phyloP scores from a whole-genome alignment of 2,797 vertebrate genomes.

The Smutsia temminckii region DNA sequence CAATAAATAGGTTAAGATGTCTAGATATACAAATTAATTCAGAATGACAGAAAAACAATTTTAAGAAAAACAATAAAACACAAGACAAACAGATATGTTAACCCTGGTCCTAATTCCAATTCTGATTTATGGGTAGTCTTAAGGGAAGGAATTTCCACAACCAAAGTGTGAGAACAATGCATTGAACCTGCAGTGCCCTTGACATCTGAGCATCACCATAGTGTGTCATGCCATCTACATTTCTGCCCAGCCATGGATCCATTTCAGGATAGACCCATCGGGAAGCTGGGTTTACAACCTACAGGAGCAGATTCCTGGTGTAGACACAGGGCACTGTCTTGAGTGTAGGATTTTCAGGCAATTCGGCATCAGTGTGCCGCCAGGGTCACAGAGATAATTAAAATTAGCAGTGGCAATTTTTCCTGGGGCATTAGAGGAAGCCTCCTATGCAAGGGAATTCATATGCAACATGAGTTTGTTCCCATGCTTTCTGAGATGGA shows the following conservation, averaged over 20 bases:
- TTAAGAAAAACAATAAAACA: not conserved
- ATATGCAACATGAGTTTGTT: not conserved
- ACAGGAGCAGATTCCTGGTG: not conserved
- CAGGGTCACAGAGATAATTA: not conserved
- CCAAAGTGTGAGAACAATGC: not conserved
- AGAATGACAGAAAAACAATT: not conserved
- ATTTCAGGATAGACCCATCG: not conserved
- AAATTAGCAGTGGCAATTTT: not conserved
- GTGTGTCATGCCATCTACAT: not conserved
- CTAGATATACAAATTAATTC: not conserved
- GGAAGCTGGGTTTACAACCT: not conserved
- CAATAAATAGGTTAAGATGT: not conserved
- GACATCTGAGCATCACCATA: not conserved
- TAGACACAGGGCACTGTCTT: accelerated
- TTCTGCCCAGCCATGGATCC: not conserved
- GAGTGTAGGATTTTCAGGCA: not conserved
- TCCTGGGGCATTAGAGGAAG: not conserved
- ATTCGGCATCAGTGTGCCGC: not conserved
- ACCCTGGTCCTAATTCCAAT: not conserved
- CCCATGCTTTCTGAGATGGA: not conserved
- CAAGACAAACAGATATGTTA: not conserved
- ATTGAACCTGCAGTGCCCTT: not conserved
- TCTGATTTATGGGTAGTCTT: not conserved
- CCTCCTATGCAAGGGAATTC: not conserved
- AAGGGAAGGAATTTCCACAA: not conserved